Evolutionary conservation across 1,140 invertebrate genomes (phyloP).

Genomic region (Bombus difficillimus): DNA sequence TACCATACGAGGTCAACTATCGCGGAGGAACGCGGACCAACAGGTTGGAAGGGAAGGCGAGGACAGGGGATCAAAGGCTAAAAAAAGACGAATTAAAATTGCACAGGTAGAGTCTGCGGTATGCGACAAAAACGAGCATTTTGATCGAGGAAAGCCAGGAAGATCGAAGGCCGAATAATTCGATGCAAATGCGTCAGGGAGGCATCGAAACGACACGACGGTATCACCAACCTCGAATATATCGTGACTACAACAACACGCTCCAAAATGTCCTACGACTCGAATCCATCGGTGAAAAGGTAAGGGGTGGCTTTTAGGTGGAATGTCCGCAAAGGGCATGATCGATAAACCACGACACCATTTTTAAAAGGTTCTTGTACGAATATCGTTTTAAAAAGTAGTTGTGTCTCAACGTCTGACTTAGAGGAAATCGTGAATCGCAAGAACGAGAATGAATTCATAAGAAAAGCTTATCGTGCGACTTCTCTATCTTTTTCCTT

Average conservation of each 20-base stretch:
- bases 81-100: conserved; percentile 27
- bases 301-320: conserved; percentile 9
- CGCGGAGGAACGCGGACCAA: background rate
- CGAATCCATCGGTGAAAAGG: conserved; percentile 11
- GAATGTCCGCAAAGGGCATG: conserved; percentile 2
- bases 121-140: conserved; percentile 40
- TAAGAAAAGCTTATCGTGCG: no score
- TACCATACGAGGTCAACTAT: background rate
- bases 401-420: no score
- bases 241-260: background rate
- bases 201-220: background rate
- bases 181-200: conserved; percentile 16
- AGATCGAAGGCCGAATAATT: conserved; percentile 38
- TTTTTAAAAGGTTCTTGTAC: background rate
- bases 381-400: no score
- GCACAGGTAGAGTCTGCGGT: conserved; percentile 25
- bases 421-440: no score
- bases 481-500: no score
- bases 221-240: background rate
- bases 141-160: background rate
- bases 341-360: conserved; percentile 18
- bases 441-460: no score
- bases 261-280: conserved; percentile 12
- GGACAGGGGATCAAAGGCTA: background rate
- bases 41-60: background rate